A percentile compares a stretch with the other conserved stretches of the same genome.
Evolutionary conservation across 2,113 vertebrate species (phyloP).

Genomic region (Azemiops feae): DNA sequence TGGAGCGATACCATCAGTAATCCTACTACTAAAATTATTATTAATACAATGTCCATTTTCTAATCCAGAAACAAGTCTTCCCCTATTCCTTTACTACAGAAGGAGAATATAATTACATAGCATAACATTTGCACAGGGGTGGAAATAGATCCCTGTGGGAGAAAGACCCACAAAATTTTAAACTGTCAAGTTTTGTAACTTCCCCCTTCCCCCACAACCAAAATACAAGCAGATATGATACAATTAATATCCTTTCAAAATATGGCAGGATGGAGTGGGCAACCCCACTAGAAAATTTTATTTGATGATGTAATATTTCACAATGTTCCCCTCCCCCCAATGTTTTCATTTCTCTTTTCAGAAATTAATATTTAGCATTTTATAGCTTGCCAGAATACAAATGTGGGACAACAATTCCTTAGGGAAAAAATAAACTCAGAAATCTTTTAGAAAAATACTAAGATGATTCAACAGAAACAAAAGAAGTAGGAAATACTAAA

Average conservation of each 20-base stretch:
- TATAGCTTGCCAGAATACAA: constrained; percentile 8
- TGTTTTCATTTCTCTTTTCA: not conserved
- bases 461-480: constrained; percentile 51
- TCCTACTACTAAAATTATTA: not conserved
- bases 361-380: constrained; percentile 18
- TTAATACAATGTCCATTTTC: not conserved
- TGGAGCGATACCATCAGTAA: not conserved
- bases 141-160: not conserved
- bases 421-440: constrained; percentile 15
- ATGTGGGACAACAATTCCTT: not conserved
- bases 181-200: not conserved
- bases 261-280: not conserved
- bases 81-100: not conserved
- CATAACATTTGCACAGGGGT: constrained; percentile 5
- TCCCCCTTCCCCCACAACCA: not conserved
- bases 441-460: constrained; percentile 26
- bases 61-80: not conserved
- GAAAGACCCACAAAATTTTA: not conserved
- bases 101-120: constrained; percentile 17
- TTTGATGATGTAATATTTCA: constrained; percentile 5
- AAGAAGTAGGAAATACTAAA: constrained; percentile 36
- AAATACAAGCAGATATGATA: constrained; percentile 1
- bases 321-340: not conserved
- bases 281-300: not conserved
- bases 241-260: fast-evolving